These are phyloP conservation scores for Amblyornis subalaris DNA, from an alignment of 2,113 vertebrate genomes.

Conservation along the genomic window DNA sequence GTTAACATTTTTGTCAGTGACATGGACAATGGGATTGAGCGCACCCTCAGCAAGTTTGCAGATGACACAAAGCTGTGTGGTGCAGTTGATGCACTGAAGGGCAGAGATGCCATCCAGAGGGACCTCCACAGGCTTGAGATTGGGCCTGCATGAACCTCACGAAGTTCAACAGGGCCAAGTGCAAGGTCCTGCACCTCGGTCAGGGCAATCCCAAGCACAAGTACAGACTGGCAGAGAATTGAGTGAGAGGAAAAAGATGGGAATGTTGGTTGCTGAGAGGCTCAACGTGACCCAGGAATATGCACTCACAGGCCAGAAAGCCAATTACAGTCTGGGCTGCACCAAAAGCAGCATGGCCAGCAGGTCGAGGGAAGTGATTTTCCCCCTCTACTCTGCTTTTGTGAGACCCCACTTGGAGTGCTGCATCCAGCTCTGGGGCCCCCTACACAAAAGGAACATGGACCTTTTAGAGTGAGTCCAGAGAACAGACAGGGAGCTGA, in stretches of 20 bases:
- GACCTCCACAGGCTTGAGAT: background rate
- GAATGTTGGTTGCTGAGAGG: background rate
- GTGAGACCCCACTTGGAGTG: background rate
- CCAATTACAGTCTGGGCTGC: background rate
- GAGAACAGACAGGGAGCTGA: background rate
- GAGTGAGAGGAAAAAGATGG: background rate
- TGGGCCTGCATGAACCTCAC: background rate
- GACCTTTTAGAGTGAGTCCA: background rate
- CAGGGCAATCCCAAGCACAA: fast-evolving
- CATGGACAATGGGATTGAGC: background rate
- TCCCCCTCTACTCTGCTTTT: background rate
- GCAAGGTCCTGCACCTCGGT: background rate
- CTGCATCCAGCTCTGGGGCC: background rate
- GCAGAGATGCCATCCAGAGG: background rate
- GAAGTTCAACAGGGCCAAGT: background rate
- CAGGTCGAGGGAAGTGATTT: background rate
- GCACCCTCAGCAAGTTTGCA: background rate
- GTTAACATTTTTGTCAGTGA: background rate
- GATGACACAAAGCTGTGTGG: background rate
- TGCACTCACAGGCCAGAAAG: background rate
- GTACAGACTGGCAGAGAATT: background rate
- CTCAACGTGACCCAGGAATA: background rate
- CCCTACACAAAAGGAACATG: background rate
- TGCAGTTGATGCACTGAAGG: background rate
- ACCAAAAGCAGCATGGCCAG: background rate